These are phyloP conservation scores for Thermophis baileyi DNA, from an alignment of 2,113 vertebrate species.

Conservation along the genomic window DNA sequence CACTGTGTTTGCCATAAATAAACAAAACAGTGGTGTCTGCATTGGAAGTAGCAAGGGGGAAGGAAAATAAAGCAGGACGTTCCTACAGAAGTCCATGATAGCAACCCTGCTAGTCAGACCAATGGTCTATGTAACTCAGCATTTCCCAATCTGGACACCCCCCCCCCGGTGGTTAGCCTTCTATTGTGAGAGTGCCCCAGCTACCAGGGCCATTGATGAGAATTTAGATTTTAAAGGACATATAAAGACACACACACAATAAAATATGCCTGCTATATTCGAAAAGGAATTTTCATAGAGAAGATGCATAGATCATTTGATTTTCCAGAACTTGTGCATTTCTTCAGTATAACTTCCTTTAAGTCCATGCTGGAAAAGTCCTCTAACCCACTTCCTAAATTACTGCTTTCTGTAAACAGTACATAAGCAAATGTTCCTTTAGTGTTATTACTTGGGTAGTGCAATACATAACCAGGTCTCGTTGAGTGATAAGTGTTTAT, in stretches of 20 bases:
- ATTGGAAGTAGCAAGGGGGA: not conserved
- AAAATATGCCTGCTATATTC: not conserved
- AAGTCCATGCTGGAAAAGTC: not conserved
- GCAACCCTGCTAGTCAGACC: not conserved
- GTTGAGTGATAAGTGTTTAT: not conserved
- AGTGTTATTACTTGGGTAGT: constrained; percentile 7
- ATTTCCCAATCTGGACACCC: not conserved
- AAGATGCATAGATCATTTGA: not conserved
- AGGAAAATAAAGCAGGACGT: no score
- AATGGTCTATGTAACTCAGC: not conserved
- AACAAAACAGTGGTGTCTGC: not conserved
- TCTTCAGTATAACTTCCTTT: not conserved
- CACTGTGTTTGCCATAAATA: not conserved
- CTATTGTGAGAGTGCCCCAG: not conserved
- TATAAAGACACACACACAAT: not conserved
- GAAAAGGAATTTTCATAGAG: not conserved
- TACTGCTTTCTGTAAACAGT: not conserved
- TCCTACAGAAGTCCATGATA: not conserved
- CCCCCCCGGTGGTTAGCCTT: not conserved
- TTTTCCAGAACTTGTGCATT: not conserved
- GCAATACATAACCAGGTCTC: not conserved
- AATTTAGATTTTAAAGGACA: not conserved
- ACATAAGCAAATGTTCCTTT: not conserved
- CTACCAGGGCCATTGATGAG: not conserved
- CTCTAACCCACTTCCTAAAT: not conserved